Conservation (phyloP, 2,888 invertebrate genomes). For the Allygus modestus region DNA sequence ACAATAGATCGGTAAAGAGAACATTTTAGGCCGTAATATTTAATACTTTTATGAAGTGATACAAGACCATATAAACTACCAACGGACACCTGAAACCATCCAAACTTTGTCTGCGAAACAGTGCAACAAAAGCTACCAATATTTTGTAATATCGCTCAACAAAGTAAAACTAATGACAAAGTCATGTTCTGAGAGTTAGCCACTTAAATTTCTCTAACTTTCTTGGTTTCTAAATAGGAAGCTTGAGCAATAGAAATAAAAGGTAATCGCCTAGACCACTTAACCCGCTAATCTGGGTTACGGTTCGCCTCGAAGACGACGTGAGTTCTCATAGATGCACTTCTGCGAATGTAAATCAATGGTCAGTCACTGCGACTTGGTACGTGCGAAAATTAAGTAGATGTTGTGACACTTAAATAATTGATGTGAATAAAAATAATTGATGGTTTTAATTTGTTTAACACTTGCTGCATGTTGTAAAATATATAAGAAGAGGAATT, state of each 20-base stretch:
- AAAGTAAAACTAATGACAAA: neutral
- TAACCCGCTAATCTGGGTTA: neutral
- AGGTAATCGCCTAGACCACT: constrained; percentile 22
- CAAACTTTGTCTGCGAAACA: no score
- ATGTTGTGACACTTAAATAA: no score
- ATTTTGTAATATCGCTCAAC: neutral
- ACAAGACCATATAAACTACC: no score
- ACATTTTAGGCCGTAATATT: no score
- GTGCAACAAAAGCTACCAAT: neutral
- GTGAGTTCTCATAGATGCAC: neutral
- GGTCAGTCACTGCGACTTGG: no score
- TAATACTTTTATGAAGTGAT: no score
- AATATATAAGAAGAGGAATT: no score
- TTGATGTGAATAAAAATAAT: no score
- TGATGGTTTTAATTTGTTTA: no score
- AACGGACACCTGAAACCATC: neutral
- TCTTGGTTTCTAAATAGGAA: constrained; percentile 34
- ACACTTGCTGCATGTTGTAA: no score
- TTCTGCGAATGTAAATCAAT: neutral
- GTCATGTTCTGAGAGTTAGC: neutral
- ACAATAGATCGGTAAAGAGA: no score
- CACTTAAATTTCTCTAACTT: constrained; percentile 15
- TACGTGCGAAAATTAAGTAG: no score
- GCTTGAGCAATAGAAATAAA: constrained; percentile 22
- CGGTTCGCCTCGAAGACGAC: neutral